phyloP scores from a whole-genome alignment of 1,140 invertebrate species.

The Nephotettix cincticeps region DNA sequence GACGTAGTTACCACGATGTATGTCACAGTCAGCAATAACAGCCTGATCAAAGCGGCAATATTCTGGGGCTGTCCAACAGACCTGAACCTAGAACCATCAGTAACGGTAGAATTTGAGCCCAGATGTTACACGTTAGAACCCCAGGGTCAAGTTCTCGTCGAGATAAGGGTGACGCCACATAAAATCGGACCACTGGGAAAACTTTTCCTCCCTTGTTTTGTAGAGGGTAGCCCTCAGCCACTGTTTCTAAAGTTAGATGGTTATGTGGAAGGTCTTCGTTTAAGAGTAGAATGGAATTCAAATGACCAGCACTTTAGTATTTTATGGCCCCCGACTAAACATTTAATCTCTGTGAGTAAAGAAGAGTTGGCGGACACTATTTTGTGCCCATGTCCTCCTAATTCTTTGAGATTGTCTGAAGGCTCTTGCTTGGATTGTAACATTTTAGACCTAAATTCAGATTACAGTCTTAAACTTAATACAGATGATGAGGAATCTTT shows the following conservation, averaged over 20 bases:
- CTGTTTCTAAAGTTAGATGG: neutral
- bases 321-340: neutral
- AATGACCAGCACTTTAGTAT: neutral
- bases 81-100: neutral
- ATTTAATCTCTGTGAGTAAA: neutral
- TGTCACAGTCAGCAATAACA: neutral
- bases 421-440: too few species aligned
- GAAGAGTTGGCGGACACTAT: neutral
- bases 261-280: neutral
- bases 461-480: too few species aligned
- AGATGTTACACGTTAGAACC: neutral
- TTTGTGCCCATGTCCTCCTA: neutral
- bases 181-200: neutral
- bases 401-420: too few species aligned
- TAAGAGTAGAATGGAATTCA: neutral
- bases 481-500: too few species aligned
- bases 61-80: neutral
- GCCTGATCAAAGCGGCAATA: neutral
- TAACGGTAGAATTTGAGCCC: neutral
- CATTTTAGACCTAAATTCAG: too few species aligned
- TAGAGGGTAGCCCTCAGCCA: neutral
- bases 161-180: neutral
- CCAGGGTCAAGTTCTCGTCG: neutral
- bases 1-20: neutral
- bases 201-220: neutral